Percentiles rank a stretch among this genome's conserved stretches.
Evolutionary conservation across 2,113 vertebrate species (phyloP).

Genomic region (Sitta europaea): DNA sequence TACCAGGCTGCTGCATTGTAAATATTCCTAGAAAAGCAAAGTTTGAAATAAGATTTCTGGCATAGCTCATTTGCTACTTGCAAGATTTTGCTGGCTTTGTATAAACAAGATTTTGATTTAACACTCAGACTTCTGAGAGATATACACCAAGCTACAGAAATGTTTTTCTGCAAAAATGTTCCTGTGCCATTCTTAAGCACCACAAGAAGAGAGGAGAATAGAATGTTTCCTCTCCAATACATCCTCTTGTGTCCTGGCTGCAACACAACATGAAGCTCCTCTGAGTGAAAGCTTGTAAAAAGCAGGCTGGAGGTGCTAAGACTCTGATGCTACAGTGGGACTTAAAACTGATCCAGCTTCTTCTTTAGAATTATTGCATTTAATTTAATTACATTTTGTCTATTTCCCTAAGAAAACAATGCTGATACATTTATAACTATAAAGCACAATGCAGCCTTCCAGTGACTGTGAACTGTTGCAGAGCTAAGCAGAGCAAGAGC

Average conservation of each 20-base stretch:
- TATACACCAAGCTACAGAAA: not conserved
- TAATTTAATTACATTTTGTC: not conserved
- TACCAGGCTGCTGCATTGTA: slow-evolving; percentile 94
- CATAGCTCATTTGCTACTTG: not conserved
- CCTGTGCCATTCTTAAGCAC: not conserved
- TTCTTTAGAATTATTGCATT: not conserved
- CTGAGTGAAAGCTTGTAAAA: not conserved
- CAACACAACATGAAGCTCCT: not conserved
- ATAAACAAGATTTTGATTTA: not conserved
- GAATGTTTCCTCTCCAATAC: not conserved
- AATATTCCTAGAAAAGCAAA: slow-evolving; percentile 83
- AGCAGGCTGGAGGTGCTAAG: not conserved
- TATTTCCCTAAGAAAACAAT: not conserved
- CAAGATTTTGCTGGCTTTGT: not conserved
- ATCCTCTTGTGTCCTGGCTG: not conserved
- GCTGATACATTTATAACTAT: not conserved
- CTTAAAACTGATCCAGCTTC: not conserved
- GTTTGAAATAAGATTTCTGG: not conserved
- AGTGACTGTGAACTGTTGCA: not conserved
- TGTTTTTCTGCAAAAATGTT: not conserved
- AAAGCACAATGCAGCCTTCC: not conserved
- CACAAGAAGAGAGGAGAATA: not conserved
- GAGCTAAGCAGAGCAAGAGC: not conserved
- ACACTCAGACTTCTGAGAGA: not conserved
- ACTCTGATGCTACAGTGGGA: not conserved